Evolutionary conservation across 2,888 invertebrate genomes (phyloP).

Genomic region (Caenorhabditis sp.): DNA sequence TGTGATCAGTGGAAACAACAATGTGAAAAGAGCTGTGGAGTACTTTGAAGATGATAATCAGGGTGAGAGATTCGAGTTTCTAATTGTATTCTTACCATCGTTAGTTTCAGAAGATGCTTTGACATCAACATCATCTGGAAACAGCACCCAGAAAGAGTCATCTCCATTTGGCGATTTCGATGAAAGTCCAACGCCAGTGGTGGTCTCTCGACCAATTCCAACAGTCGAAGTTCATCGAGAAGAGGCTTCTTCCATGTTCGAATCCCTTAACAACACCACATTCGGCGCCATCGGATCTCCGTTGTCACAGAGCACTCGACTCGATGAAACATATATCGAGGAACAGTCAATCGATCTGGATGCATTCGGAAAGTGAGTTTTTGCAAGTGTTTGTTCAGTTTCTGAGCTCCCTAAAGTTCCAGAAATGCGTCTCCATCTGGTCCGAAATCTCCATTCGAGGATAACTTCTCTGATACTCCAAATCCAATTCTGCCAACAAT

Average conservation of each 20-base stretch:
- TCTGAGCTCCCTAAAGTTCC: slow-evolving; percentile 2
- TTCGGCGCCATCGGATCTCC: slow-evolving; percentile 69
- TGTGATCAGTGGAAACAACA: slow-evolving; percentile 58
- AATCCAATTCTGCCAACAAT: slow-evolving; percentile 16
- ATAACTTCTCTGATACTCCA: slow-evolving; percentile 46
- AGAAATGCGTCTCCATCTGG: slow-evolving; percentile 25
- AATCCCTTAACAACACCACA: slow-evolving; percentile 46
- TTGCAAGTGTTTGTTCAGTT: not conserved
- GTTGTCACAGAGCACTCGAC: slow-evolving; percentile 64
- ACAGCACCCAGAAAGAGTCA: slow-evolving; percentile 68
- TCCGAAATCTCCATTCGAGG: slow-evolving; percentile 60
- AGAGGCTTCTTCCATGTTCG: slow-evolving; percentile 28
- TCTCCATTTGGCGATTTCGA: slow-evolving; percentile 66
- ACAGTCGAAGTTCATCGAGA: not conserved
- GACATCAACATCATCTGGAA: slow-evolving; percentile 70
- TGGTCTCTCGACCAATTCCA: slow-evolving; percentile 1
- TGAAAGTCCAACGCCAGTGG: slow-evolving; percentile 25
- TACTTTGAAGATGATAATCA: slow-evolving; percentile 60
- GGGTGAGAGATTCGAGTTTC: slow-evolving; percentile 2
- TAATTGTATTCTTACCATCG: not conserved
- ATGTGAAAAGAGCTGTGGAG: slow-evolving; percentile 64
- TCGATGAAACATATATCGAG: slow-evolving; percentile 68
- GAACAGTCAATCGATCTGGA: slow-evolving; percentile 66
- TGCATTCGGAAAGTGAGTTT: slow-evolving; percentile 47
- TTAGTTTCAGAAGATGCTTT: slow-evolving; percentile 44